A percentile compares a stretch with the other conserved stretches of the same genome.
Conservation (phyloP, 2,888 invertebrate genomes). For the Lamellibrachia columna region DNA sequence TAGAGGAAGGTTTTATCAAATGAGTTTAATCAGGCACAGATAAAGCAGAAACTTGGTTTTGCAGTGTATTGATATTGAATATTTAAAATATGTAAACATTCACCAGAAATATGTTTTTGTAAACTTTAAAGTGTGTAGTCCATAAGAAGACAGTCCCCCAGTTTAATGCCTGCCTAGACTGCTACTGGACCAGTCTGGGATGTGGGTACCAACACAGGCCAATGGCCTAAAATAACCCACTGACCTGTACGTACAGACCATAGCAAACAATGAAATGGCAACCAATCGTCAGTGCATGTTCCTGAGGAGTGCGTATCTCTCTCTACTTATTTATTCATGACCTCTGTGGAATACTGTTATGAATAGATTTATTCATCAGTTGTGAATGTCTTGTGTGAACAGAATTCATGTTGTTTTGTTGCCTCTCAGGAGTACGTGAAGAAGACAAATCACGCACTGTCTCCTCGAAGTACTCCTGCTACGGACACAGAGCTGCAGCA, state of each 20-base stretch:
- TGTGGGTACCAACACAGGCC: too few relatives aligned
- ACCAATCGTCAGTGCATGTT: not conserved
- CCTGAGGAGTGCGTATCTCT: not conserved
- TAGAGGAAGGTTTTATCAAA: not conserved
- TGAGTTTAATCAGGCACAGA: not conserved
- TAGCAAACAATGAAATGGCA: not conserved
- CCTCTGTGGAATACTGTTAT: not conserved
- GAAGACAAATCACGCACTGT: not conserved
- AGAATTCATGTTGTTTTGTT: not conserved
- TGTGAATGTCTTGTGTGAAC: not conserved
- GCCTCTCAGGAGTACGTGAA: not conserved
- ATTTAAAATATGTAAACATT: not conserved
- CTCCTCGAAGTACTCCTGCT: not conserved
- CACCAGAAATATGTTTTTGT: not conserved
- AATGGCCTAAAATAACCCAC: too few relatives aligned
- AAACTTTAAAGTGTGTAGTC: not conserved
- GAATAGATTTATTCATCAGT: not conserved
- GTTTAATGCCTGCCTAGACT: too few relatives aligned
- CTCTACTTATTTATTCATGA: not conserved
- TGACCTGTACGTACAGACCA: not conserved
- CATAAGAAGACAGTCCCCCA: too few relatives aligned
- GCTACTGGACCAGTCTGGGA: too few relatives aligned
- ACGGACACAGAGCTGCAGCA: not conserved
- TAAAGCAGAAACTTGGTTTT: not conserved
- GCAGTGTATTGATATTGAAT: not conserved